A percentile compares a stretch with the other conserved stretches of the same genome.
Conservation (phyloP, 2,888 invertebrate species). For the Acrobasis suavella region DNA sequence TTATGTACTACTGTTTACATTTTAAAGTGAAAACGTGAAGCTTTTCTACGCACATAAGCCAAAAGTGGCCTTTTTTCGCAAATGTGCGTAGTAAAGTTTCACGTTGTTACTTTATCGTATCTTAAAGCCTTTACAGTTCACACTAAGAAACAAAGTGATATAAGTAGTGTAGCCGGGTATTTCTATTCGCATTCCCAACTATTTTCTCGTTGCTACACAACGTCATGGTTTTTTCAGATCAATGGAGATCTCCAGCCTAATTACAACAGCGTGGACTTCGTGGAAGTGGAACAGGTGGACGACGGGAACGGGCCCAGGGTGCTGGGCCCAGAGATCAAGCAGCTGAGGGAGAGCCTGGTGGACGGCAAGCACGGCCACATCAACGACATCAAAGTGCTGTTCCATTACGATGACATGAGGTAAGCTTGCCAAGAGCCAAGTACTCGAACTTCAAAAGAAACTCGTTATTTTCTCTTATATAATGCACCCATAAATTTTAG, state of each 20-base stretch:
- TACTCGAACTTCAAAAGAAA: background rate
- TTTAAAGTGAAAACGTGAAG: too few species aligned
- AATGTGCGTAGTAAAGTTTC: too few species aligned
- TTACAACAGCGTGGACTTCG: slow-evolving; percentile 97
- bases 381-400: slow-evolving; percentile 86
- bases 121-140: too few species aligned
- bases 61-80: too few species aligned
- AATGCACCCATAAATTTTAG: too few species aligned
- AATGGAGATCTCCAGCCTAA: slow-evolving; percentile 90
- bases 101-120: too few species aligned
- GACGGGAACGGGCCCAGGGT: slow-evolving; percentile 85
- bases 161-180: too few species aligned
- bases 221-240: slow-evolving; percentile 61
- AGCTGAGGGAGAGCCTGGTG: slow-evolving; percentile 87
- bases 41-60: too few species aligned
- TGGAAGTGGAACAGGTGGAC: slow-evolving; percentile 95
- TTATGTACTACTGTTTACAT: too few species aligned
- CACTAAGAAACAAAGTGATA: too few species aligned
- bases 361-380: slow-evolving; percentile 85
- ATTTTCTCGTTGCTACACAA: background rate
- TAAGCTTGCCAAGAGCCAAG: slow-evolving; percentile 36
- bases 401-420: slow-evolving; percentile 93
- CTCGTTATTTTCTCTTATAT: too few species aligned
- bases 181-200: background rate
- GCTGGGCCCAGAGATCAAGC: slow-evolving; percentile 80